Conservation (phyloP, 2,888 invertebrate species). For the Odiellus spinosus region DNA sequence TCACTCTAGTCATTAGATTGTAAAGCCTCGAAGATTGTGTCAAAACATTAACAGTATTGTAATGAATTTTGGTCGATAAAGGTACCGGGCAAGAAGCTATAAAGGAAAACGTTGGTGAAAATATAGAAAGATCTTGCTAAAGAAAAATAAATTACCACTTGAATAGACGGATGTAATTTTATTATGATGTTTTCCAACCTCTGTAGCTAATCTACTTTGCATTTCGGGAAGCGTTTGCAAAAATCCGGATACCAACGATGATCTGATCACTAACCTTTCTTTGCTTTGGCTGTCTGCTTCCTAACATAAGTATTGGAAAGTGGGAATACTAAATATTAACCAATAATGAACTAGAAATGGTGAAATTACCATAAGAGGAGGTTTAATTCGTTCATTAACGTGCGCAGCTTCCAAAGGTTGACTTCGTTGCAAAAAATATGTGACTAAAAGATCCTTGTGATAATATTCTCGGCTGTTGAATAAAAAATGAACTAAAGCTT, state of each 20-base stretch:
- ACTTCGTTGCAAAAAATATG: slow-evolving; percentile 47
- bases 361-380: slow-evolving; percentile 22
- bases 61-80: no score
- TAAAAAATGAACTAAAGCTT: slow-evolving; percentile 47
- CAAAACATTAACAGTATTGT: no score
- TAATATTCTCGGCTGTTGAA: slow-evolving; percentile 38
- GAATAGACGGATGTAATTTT: no score
- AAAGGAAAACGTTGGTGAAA: no score
- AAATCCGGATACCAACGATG: slow-evolving; percentile 39
- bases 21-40: no score
- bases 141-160: no score
- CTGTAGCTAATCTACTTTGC: slow-evolving; percentile 33
- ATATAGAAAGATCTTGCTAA: no score
- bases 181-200: slow-evolving; percentile 5
- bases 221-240: slow-evolving; percentile 37
- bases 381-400: slow-evolving; percentile 29
- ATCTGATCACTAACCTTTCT: slow-evolving; percentile 34
- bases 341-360: no score
- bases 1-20: no score
- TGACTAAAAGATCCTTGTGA: slow-evolving; percentile 47
- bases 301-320: slow-evolving; percentile 2
- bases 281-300: slow-evolving; percentile 17
- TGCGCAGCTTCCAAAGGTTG: slow-evolving; percentile 33
- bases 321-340: neutral
- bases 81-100: no score